A percentile compares a stretch with the other conserved stretches of the same genome.
These are phyloP conservation scores for Mechanitis messenoides DNA, from an alignment of 2,888 invertebrate species.

Conservation along the genomic window DNA sequence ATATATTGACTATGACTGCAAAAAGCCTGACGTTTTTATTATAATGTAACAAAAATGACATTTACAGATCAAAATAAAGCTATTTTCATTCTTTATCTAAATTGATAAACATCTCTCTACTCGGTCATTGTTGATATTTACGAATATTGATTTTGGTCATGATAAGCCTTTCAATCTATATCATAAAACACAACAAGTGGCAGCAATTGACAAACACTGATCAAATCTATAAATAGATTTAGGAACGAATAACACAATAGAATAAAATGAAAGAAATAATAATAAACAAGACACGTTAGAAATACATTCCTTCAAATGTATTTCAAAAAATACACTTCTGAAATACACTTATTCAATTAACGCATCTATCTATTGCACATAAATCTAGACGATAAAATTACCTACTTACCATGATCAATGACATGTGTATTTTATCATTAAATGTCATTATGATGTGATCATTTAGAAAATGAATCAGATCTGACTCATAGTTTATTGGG, in stretches of 20 bases:
- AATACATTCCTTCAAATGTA: neutral
- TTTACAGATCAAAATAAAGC: no score
- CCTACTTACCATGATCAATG: neutral
- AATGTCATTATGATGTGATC: neutral
- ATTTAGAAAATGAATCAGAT: constrained; percentile 7
- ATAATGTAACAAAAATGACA: no score
- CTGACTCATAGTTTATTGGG: constrained; percentile 15
- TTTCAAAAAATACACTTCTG: no score
- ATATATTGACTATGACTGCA: no score
- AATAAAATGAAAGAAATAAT: neutral
- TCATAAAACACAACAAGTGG: neutral
- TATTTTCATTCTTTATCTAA: neutral
- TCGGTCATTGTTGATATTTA: neutral
- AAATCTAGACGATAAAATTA: no score
- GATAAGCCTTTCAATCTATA: neutral
- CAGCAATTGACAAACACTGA: neutral
- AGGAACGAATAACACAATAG: neutral
- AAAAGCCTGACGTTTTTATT: no score
- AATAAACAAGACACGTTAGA: neutral
- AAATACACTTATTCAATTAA: no score
- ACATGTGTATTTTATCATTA: constrained; percentile 11
- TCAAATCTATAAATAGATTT: neutral
- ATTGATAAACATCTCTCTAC: neutral
- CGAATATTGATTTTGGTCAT: neutral
- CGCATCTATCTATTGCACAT: no score